Evolutionary conservation across 92 coral and sea anemone genomes (phyloP), one percentile per base, ranked within the genome.

Genomic region (Phenganax subtilis): DNA sequence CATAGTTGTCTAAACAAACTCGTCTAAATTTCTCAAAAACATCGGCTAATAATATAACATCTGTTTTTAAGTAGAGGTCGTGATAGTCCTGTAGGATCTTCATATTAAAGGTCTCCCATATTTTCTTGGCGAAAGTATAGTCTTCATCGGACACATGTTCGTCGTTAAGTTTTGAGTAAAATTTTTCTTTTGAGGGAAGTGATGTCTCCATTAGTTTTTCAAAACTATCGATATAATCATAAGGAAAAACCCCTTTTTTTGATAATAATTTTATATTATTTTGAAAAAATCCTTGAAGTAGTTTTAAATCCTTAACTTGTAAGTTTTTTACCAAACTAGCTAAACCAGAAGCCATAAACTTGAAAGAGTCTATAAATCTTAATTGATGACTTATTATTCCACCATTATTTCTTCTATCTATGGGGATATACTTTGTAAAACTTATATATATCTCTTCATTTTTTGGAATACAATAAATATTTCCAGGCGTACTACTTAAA

Each of bases 61-160:
- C 76, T 9, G 52, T 16, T 17, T 55, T 76, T 12, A 76, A 68
- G 70, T 76, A 76, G 30, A 76, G 52, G 29, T 76, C 81, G 30
- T 76, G 81, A 37, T 76, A 76, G 0, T 76, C 81, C 4, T 68
- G 54, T 68, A 76, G 25, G 5, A 1, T 8, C 7, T 29, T 0
- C 12, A 71, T 16, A 55, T 10, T 30, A 37, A 37, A 37, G 2
- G 2, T 37, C 47, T 37, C 47, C 47, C 47, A 37, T 1, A 37
- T 37, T 1, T 37, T 20, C 10, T 11, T 9, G 17, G 82, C 82
- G 44, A 58, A 63, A 55, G 51, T 7, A 51, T 57, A 85, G 47
- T 53, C 69, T 11, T 84, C 58, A 65, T 71, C 72, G 6, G 60
- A 53, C 5, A 37, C 47, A 37, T 2, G 5, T 37, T 37, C 47